phyloP scores from a whole-genome alignment of 1,140 invertebrate species.

The Procambarus virginalis region DNA sequence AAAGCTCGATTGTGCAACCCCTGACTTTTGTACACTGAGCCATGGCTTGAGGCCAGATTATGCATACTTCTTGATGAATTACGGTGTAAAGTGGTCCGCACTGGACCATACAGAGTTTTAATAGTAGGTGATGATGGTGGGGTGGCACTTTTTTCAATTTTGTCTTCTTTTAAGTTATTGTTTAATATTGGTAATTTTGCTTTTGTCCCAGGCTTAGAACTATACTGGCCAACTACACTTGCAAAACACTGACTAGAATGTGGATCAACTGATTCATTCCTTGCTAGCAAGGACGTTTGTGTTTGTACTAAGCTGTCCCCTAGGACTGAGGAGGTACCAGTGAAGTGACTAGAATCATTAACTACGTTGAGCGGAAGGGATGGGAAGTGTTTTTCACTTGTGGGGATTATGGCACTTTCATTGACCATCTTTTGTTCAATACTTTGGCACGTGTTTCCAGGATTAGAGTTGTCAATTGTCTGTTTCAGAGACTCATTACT shows the following conservation, averaged over 20 bases:
- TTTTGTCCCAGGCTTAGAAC: background rate
- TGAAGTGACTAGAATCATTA: slow-evolving; percentile 24
- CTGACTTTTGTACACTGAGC: background rate
- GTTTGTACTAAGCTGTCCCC: slow-evolving; percentile 20
- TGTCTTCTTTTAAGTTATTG: background rate
- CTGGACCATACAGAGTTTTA: background rate
- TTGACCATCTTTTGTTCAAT: background rate
- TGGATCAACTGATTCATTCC: background rate
- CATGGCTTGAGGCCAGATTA: background rate
- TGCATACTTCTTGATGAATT: slow-evolving; percentile 37
- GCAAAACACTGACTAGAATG: background rate
- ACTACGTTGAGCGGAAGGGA: background rate
- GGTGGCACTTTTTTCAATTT: background rate
- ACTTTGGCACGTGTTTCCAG: slow-evolving; percentile 12
- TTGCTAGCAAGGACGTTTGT: background rate
- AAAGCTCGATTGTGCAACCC: slow-evolving; percentile 16
- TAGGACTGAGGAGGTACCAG: background rate
- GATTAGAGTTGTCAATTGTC: background rate
- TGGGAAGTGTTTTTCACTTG: background rate
- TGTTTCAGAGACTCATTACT: background rate
- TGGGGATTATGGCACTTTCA: background rate
- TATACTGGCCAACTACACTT: background rate
- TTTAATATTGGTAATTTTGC: slow-evolving; percentile 3
- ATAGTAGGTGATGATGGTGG: slow-evolving; percentile 4
- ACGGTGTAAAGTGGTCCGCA: slow-evolving; percentile 4